A percentile compares a stretch with the other conserved stretches of the same genome.
phyloP scores from a whole-genome alignment of 2,888 invertebrate species.

The Noctua fimbriata region DNA sequence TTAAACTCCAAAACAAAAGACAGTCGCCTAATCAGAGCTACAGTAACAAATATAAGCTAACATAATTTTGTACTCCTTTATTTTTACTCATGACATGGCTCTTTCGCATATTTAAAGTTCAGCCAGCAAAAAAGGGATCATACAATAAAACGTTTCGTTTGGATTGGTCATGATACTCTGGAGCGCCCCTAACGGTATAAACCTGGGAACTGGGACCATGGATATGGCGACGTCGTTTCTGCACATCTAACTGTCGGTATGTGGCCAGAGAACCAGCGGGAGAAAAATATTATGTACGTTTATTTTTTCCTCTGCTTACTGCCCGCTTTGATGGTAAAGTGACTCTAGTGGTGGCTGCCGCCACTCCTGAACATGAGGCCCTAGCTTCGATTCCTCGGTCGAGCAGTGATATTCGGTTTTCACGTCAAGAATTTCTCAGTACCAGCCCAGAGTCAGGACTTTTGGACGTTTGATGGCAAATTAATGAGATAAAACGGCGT shows the following conservation, averaged over 20 bases:
- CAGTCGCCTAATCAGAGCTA: constrained; percentile 3
- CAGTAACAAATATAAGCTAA: constrained; percentile 4
- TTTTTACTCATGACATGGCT: constrained; percentile 48
- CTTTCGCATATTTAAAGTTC: constrained; percentile 58
- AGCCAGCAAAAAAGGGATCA: constrained; percentile 63
- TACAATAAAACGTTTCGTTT: constrained; percentile 77
- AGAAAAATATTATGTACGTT: neutral
- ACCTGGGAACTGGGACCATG: constrained; percentile 75
- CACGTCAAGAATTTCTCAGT: neutral
- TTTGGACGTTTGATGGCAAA: neutral
- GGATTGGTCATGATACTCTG: constrained; percentile 75
- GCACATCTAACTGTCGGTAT: constrained; percentile 72
- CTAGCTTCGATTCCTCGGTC: neutral
- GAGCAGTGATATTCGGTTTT: neutral
- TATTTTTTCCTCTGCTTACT: neutral
- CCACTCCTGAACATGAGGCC: neutral
- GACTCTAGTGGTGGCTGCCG: neutral
- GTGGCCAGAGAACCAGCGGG: constrained; percentile 61
- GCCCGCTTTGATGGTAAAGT: neutral
- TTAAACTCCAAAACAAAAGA: neutral
- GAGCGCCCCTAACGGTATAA: constrained; percentile 78
- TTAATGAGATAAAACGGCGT: too few relatives aligned
- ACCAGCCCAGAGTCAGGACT: neutral
- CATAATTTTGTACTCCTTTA: constrained; percentile 10
- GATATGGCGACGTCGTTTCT: constrained; percentile 73